Evolutionary conservation across 2,797 vertebrate species (phyloP), one percentile per base, ranked within the genome.

Genomic region (Gastrophryne carolinensis): DNA sequence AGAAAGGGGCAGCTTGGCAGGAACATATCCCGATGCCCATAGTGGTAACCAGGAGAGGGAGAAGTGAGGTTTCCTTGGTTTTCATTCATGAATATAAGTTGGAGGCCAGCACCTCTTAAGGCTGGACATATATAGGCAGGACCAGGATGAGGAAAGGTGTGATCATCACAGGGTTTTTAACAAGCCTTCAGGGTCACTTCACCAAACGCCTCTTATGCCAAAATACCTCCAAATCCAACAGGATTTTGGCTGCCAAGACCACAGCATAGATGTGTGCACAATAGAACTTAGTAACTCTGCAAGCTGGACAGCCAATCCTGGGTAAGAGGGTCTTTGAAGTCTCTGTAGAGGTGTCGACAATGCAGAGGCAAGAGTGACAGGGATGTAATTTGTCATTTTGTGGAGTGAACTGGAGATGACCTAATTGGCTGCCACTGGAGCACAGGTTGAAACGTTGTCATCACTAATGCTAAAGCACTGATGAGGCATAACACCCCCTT

Each of bases 391-490:
- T 63, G 23, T n/a, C 24, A 32, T 24, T 64, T 56, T 11, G 10
- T 44, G 41, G 41, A 47, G 17, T 37, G 21, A 65, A 72, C 39
- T 23, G 21, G 56, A 71, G 58, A 24, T 63, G 61, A 39, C 12
- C 56, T 24, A 35, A 54, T 10, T 57, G 54, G 61, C 68, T 66
- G 64, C 53, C 60, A 52, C 32, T 52, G 61, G 72, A 72, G 68
- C 75, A 72, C 50, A 78, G 50, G 49, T 52, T 78, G 44, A 75
- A 64, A 72, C 52, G 37, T 47, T 63, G 69, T 57, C 34, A 62
- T 66, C 52, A 10, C 39, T 41, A 11, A 89, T 91, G 81, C 86
- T 87, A 87, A 87, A 87, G 85, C 86, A 87, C 82, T 81, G 84
- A 83, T 56, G 68, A 78, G 68, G 26, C 17, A 24, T 65, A 50